These are phyloP conservation scores for Charina bottae DNA, from an alignment of 2,113 vertebrate genomes.

Conservation along the genomic window DNA sequence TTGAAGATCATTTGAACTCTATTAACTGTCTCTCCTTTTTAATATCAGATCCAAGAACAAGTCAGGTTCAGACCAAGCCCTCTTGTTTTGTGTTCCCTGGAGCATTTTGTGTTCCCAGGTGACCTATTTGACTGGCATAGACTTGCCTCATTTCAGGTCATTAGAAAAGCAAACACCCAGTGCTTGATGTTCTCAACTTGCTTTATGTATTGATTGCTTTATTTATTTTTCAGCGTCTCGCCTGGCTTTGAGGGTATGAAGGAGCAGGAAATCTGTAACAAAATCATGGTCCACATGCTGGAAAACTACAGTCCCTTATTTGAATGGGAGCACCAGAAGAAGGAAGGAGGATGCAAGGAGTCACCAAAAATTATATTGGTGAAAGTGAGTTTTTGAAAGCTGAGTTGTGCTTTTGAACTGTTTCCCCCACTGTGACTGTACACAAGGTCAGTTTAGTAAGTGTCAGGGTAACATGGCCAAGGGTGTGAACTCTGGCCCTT, in stretches of 20 bases:
- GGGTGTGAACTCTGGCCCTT: background rate
- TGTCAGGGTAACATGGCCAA: background rate
- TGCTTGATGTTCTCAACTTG: background rate
- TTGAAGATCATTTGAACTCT: background rate
- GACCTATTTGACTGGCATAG: background rate
- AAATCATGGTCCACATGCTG: constrained; percentile 87
- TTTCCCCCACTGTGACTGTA: too few species aligned
- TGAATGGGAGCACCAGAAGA: constrained; percentile 68
- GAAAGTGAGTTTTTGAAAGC: constrained; percentile 78
- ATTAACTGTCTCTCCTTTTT: background rate
- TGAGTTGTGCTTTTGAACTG: constrained; percentile 31
- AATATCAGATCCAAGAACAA: background rate
- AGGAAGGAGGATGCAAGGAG: constrained; percentile 64
- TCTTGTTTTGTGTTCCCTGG: background rate
- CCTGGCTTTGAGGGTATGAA: constrained; percentile 86
- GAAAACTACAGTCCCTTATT: constrained; percentile 85
- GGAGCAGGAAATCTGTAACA: constrained; percentile 90
- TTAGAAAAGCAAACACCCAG: background rate
- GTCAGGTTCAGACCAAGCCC: background rate
- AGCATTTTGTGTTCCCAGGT: background rate
- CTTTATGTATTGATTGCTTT: background rate
- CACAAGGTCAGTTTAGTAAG: background rate
- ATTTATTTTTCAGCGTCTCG: constrained; percentile 76
- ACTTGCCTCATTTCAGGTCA: background rate
- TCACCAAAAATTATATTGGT: constrained; percentile 73